Conservation (phyloP, 2,113 vertebrate species). For the Amazona vittata region DNA sequence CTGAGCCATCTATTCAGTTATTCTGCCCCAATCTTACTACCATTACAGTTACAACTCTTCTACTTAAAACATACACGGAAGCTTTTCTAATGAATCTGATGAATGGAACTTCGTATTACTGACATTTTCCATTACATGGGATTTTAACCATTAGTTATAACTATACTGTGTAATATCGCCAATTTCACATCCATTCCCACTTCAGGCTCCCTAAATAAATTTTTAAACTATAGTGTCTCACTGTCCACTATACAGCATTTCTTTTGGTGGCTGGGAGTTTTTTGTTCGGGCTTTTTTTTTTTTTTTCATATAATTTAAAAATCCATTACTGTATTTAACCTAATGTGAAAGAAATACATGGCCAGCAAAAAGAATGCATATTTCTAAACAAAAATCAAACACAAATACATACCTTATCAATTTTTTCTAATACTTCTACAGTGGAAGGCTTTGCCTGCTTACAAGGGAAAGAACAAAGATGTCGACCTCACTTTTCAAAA, state of each 20-base stretch:
- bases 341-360: not conserved
- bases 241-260: not conserved
- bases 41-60: not conserved
- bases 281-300: not conserved
- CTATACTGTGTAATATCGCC: not conserved
- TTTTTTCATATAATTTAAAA: not conserved
- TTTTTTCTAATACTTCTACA: slow-evolving; percentile 91
- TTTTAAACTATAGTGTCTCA: not conserved
- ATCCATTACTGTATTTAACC: not conserved
- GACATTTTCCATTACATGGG: not conserved
- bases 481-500: not conserved
- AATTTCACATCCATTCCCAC: not conserved
- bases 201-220: not conserved
- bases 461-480: slow-evolving; percentile 29
- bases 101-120: not conserved
- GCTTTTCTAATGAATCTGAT: not conserved
- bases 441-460: slow-evolving; percentile 92
- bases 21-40: not conserved
- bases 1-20: not conserved
- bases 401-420: slow-evolving; percentile 90
- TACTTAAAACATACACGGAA: not conserved
- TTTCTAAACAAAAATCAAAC: not conserved
- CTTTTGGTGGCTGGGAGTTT: not conserved
- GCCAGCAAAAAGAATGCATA: not conserved
- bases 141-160: not conserved